Percentiles rank a stretch among this genome's conserved stretches.
phyloP scores from a whole-genome alignment of 2,797 vertebrate species.

The Enteromius thamalakanensis region DNA sequence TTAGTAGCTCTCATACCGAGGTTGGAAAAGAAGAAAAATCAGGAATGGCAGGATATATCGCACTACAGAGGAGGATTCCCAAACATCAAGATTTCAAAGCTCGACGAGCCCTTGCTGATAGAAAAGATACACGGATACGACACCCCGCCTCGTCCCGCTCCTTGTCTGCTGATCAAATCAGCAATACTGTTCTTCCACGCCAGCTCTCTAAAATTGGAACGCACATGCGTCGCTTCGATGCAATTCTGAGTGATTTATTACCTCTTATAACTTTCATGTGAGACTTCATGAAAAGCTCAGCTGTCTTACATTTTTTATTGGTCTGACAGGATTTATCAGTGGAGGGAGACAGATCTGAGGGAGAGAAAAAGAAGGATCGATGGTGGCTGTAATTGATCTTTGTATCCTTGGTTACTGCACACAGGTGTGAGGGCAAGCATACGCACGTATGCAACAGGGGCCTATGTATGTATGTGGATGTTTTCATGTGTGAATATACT shows the following conservation, averaged over 20 bases:
- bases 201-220: constrained; percentile 13
- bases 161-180: constrained; percentile 24
- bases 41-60: neutral
- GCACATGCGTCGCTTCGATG: neutral
- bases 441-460: neutral
- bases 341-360: neutral
- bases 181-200: neutral
- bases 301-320: constrained; percentile 34
- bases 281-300: constrained; percentile 39
- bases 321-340: constrained; percentile 35
- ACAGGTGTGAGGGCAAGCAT: constrained; percentile 5
- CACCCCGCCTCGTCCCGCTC: neutral
- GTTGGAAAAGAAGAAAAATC: constrained; percentile 1
- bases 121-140: constrained; percentile 1
- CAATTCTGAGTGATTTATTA: constrained; percentile 27
- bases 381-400: constrained; percentile 16
- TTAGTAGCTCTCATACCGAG: constrained; percentile 10
- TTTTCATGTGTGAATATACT: neutral
- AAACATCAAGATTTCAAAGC: constrained; percentile 38
- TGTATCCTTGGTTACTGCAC: constrained; percentile 43
- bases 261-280: constrained; percentile 30
- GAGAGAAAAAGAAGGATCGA: constrained; percentile 30
- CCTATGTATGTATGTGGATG: neutral
- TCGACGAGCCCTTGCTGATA: neutral
- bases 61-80: neutral